A percentile compares a stretch with the other conserved stretches of the same genome.
Evolutionary conservation across 1,140 invertebrate species (phyloP).

Genomic region (Microplitis demolitor): DNA sequence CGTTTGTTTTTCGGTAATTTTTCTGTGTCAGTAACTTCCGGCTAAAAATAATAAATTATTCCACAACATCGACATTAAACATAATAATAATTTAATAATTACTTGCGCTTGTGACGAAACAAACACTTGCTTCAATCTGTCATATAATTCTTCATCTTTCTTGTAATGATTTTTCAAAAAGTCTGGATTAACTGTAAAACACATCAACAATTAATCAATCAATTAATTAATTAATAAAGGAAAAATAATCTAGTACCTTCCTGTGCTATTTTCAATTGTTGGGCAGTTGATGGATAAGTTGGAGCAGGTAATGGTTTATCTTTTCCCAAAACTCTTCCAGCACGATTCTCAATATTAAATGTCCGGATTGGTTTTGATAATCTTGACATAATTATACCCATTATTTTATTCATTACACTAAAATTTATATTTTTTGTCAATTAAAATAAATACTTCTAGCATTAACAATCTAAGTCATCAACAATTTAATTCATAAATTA

Average conservation of each 20-base stretch:
- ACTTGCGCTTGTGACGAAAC: constrained; percentile 65
- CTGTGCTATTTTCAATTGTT: constrained; percentile 66
- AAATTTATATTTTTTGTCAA: no score
- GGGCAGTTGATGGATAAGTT: constrained; percentile 62
- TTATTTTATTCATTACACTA: constrained; percentile 41
- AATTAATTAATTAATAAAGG: no score
- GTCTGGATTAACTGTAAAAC: constrained; percentile 65
- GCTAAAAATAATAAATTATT: not conserved
- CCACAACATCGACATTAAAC: no score
- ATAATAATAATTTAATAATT: constrained; percentile 22
- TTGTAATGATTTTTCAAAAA: constrained; percentile 63
- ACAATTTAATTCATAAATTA: no score
- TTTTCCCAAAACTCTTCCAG: constrained; percentile 69
- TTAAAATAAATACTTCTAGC: no score
- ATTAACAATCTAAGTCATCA: no score
- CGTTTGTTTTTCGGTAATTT: not conserved
- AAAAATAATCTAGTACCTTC: constrained; percentile 10
- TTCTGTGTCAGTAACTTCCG: constrained; percentile 2
- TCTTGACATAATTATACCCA: constrained; percentile 64
- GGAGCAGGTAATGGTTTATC: constrained; percentile 73
- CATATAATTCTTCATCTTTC: constrained; percentile 66
- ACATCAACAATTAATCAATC: constrained; percentile 5
- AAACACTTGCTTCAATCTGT: constrained; percentile 71
- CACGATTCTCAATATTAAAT: constrained; percentile 75
- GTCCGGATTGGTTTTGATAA: constrained; percentile 60